Percentiles rank a stretch among this genome's conserved stretches.
Conservation (phyloP, 2,888 invertebrate species). For the Biston betularia region DNA sequence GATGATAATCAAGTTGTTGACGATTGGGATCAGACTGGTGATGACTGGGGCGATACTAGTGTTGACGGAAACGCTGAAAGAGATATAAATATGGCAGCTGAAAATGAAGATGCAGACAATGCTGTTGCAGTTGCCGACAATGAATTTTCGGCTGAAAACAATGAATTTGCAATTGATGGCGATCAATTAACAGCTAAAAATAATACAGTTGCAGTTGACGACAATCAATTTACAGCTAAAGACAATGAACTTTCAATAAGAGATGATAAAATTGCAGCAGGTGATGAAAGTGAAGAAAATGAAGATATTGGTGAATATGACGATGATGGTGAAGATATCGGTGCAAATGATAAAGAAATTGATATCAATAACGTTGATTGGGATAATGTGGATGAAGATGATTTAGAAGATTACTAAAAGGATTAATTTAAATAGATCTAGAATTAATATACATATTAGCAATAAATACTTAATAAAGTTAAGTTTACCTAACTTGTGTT, state of each 20-base stretch:
- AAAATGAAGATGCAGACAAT: conserved; percentile 3
- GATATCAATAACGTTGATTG: conserved; percentile 39
- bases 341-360: conserved; percentile 9
- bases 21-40: conserved; percentile 14
- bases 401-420: conserved; percentile 64
- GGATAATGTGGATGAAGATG: conserved; percentile 55
- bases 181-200: background rate
- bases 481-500: background rate
- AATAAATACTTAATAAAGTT: background rate
- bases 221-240: background rate
- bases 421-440: background rate
- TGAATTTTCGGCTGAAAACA: background rate
- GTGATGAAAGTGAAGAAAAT: conserved; percentile 3
- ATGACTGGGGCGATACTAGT: conserved; percentile 5
- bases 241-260: background rate
- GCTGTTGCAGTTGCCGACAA: background rate
- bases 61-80: background rate
- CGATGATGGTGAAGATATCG: conserved; percentile 15
- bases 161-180: background rate
- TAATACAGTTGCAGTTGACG: background rate
- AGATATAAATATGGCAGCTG: conserved; percentile 1
- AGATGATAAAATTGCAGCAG: background rate
- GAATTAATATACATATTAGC: too few relatives aligned
- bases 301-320: conserved; percentile 13
- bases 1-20: background rate